phyloP scores from a whole-genome alignment of 2,797 vertebrate species.

The Spheniscus humboldti region DNA sequence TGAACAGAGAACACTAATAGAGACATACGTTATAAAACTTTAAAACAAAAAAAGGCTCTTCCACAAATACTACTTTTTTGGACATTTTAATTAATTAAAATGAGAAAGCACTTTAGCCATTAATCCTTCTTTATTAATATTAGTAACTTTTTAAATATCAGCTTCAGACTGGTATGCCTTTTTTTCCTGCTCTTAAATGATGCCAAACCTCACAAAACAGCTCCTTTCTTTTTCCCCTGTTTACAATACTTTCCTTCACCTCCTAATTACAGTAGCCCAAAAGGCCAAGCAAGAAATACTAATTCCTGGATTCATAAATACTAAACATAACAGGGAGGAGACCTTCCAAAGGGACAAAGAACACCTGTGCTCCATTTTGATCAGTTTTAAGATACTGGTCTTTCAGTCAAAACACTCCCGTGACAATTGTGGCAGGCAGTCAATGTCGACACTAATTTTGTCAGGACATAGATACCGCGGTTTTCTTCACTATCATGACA shows the following conservation, averaged over 20 bases:
- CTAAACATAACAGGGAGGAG: neutral
- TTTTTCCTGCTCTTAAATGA: neutral
- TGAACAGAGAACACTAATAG: neutral
- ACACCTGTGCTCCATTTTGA: neutral
- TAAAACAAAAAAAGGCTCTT: neutral
- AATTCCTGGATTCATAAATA: neutral
- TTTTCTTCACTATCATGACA: neutral
- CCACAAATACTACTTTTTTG: neutral
- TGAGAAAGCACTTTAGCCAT: neutral
- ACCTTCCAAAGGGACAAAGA: neutral
- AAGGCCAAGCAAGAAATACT: neutral
- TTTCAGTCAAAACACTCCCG: neutral
- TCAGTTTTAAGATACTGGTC: neutral
- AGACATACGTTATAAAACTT: accelerated
- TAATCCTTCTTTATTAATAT: neutral
- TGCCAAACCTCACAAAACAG: neutral
- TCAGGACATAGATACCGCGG: neutral
- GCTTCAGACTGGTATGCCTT: accelerated
- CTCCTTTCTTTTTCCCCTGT: neutral
- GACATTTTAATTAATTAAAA: neutral
- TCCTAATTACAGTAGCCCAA: neutral
- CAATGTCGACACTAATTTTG: neutral
- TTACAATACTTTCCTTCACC: neutral
- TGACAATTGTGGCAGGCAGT: neutral
- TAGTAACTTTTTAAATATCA: neutral